Evolutionary conservation across 2,113 vertebrate species (phyloP).

Genomic region (Elephantulus edwardii): DNA sequence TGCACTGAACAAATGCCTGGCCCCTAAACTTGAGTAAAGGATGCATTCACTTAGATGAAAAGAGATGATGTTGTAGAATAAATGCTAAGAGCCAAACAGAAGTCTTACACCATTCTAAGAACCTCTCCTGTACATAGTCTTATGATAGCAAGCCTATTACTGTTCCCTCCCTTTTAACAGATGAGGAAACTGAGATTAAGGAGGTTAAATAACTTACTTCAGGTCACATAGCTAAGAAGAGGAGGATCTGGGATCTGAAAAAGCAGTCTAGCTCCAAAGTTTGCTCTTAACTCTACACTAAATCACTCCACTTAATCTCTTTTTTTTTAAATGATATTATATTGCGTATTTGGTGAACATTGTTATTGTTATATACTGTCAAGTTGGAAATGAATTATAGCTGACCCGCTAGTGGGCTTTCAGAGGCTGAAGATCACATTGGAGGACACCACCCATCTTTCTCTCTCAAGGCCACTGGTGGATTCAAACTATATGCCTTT

Average conservation of each 20-base stretch:
- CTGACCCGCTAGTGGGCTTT: no score
- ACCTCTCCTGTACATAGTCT: background rate
- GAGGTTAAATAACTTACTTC: background rate
- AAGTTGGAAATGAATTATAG: no score
- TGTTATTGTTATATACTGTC: no score
- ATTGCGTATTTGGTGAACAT: no score
- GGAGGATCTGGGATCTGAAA: background rate
- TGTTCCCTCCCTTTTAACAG: slow-evolving; percentile 16
- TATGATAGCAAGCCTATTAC: background rate
- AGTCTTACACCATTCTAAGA: background rate
- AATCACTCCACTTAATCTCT: background rate
- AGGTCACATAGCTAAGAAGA: background rate
- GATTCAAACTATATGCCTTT: no score
- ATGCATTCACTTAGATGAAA: background rate
- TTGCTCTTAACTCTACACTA: background rate
- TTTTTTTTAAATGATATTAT: no score
- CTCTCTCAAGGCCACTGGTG: no score
- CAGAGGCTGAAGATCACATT: no score
- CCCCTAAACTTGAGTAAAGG: background rate
- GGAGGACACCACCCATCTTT: no score
- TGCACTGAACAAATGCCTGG: background rate
- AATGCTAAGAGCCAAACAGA: background rate
- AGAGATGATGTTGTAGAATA: background rate
- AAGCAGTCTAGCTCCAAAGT: background rate
- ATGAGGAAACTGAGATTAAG: background rate